These are phyloP conservation scores for Lepus europaeus DNA, from an alignment of 2,113 vertebrate genomes.

Conservation along the genomic window DNA sequence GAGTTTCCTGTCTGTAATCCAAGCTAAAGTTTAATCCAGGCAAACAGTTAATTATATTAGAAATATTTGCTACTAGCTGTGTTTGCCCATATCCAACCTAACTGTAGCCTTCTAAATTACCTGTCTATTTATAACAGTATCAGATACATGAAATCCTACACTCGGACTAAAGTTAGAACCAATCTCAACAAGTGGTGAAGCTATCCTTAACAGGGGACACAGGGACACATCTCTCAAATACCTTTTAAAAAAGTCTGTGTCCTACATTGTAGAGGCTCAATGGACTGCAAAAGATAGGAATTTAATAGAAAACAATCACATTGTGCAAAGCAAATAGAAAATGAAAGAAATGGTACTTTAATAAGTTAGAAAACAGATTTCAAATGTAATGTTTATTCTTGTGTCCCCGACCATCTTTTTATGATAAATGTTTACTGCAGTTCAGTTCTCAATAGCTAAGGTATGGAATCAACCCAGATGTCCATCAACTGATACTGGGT, in stretches of 20 bases:
- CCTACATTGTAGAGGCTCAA: not conserved
- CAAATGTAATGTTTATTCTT: not conserved
- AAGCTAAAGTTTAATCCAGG: not conserved
- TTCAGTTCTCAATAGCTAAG: too few species aligned
- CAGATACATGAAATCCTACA: not conserved
- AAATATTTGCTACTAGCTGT: not conserved
- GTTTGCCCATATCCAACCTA: not conserved
- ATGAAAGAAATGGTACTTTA: not conserved
- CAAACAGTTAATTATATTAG: not conserved
- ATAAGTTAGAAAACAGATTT: not conserved
- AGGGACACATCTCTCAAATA: not conserved
- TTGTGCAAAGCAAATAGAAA: not conserved
- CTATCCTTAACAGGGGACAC: not conserved
- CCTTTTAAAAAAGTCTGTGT: not conserved
- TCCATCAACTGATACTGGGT: too few species aligned
- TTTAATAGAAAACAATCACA: not conserved
- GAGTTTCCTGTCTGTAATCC: not conserved
- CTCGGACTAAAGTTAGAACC: not conserved
- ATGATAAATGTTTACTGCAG: too few species aligned
- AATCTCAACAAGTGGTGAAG: too few species aligned
- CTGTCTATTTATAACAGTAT: not conserved
- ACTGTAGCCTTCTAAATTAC: not conserved
- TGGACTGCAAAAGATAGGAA: not conserved
- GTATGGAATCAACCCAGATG: too few species aligned
- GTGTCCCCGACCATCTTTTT: not conserved